phyloP scores from a whole-genome alignment of 2,113 vertebrate genomes.

The Meriones unguiculatus region DNA sequence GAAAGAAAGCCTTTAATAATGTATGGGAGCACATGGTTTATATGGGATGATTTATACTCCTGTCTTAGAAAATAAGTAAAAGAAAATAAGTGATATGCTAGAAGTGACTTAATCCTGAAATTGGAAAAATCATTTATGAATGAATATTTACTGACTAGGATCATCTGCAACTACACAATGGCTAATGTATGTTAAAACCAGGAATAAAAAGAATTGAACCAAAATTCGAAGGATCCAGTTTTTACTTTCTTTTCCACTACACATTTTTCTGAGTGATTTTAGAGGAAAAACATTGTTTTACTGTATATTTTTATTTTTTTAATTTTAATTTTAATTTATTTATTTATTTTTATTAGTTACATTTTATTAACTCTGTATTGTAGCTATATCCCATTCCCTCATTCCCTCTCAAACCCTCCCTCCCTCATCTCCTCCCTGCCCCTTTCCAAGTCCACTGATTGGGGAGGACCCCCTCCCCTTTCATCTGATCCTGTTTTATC shows the following conservation, averaged over 20 bases:
- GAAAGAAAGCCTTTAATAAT: conserved; percentile 46
- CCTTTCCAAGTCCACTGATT: too few species aligned
- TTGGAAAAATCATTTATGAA: conserved; percentile 72
- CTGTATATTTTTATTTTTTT: too few species aligned
- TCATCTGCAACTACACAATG: conserved; percentile 69
- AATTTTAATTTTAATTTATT: too few species aligned
- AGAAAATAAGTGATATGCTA: conserved; percentile 27
- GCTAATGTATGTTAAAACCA: conserved; percentile 66
- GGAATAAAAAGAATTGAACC: not conserved
- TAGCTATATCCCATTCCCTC: too few species aligned
- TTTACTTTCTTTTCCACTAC: not conserved
- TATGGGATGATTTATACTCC: not conserved
- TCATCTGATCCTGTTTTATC: too few species aligned
- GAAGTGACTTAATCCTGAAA: conserved; percentile 66
- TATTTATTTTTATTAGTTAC: too few species aligned
- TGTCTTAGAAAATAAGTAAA: conserved; percentile 30
- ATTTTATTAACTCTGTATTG: too few species aligned
- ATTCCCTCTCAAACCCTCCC: too few species aligned
- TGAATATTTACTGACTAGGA: conserved; percentile 35
- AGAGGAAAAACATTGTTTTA: not conserved
- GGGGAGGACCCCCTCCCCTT: too few species aligned
- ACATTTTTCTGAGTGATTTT: not conserved
- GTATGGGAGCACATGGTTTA: conserved; percentile 20
- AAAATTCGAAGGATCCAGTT: not conserved
- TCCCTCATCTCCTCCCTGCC: too few species aligned